Conservation (phyloP, 2,888 invertebrate species). For the Orgyia antiqua region DNA sequence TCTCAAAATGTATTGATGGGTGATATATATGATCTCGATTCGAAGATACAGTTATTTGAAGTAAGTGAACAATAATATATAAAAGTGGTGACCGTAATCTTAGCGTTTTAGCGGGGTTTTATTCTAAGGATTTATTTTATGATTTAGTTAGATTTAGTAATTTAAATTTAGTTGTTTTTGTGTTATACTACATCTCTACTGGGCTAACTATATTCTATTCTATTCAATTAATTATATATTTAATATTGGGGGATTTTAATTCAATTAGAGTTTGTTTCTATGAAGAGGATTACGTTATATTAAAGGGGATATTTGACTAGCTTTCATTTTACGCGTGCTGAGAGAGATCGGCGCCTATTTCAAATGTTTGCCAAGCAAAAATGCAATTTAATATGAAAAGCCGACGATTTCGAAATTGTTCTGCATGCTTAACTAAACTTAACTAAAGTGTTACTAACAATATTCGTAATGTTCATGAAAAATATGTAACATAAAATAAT, state of each 20-base stretch:
- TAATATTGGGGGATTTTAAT: slow-evolving; percentile 68
- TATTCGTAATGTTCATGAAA: no score
- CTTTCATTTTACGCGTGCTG: no score
- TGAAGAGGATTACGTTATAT: slow-evolving; percentile 68
- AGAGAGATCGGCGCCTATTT: no score
- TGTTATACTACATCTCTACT: slow-evolving; percentile 76
- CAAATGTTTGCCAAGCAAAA: no score
- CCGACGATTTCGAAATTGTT: no score
- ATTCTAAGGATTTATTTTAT: slow-evolving; percentile 81
- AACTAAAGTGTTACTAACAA: no score
- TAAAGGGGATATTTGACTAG: slow-evolving; percentile 65
- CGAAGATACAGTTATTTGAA: slow-evolving; percentile 34
- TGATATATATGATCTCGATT: slow-evolving; percentile 25
- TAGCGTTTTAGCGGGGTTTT: slow-evolving; percentile 82
- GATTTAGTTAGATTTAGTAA: slow-evolving; percentile 71
- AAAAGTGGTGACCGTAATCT: no score
- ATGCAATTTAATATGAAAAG: no score
- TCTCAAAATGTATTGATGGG: slow-evolving; percentile 2
- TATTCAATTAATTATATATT: slow-evolving; percentile 76
- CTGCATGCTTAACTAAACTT: no score
- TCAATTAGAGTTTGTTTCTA: slow-evolving; percentile 62
- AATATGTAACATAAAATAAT: no score
- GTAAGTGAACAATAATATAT: no score
- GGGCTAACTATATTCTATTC: slow-evolving; percentile 78
- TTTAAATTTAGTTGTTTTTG: slow-evolving; percentile 74